A percentile compares a stretch with the other conserved stretches of the same genome.
phyloP scores from a whole-genome alignment of 1,140 invertebrate genomes.

The Pseudoatta argentina region DNA sequence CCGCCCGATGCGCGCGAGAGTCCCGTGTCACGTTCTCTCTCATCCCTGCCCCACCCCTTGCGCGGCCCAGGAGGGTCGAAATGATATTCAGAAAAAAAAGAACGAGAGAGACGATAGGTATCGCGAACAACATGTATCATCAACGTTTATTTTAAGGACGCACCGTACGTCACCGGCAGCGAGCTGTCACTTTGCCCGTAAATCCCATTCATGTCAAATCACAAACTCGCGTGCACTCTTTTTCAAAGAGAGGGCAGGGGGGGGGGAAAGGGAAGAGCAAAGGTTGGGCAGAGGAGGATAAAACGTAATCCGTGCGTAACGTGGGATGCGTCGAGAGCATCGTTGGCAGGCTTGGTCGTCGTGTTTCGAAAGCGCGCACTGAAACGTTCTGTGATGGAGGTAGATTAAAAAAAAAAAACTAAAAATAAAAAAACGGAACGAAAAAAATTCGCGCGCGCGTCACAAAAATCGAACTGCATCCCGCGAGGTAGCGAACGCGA shows the following conservation, averaged over 20 bases:
- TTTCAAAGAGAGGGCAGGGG: background rate
- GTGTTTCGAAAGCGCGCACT: slow-evolving; percentile 41
- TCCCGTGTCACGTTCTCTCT: background rate
- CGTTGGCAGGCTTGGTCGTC: background rate
- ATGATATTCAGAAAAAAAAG: background rate
- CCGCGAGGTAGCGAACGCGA: slow-evolving; percentile 33
- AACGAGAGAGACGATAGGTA: background rate
- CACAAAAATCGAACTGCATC: slow-evolving; percentile 47
- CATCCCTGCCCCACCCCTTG: background rate
- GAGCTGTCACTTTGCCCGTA: slow-evolving; percentile 54
- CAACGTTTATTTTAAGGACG: slow-evolving; percentile 53
- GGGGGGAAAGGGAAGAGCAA: background rate
- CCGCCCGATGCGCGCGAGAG: background rate
- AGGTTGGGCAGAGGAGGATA: background rate
- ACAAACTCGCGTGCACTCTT: slow-evolving; percentile 21
- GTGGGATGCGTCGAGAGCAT: slow-evolving; percentile 18
- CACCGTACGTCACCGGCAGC: slow-evolving; percentile 26
- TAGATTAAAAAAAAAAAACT: background rate
- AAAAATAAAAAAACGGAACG: background rate
- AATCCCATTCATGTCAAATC: slow-evolving; percentile 67
- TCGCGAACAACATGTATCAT: slow-evolving; percentile 7
- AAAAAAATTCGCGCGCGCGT: slow-evolving; percentile 15
- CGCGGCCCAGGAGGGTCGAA: background rate
- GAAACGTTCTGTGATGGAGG: slow-evolving; percentile 4
- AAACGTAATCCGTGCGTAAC: slow-evolving; percentile 17